phyloP scores from a whole-genome alignment of 2,888 invertebrate species.

The Lycocerus yunnanus region DNA sequence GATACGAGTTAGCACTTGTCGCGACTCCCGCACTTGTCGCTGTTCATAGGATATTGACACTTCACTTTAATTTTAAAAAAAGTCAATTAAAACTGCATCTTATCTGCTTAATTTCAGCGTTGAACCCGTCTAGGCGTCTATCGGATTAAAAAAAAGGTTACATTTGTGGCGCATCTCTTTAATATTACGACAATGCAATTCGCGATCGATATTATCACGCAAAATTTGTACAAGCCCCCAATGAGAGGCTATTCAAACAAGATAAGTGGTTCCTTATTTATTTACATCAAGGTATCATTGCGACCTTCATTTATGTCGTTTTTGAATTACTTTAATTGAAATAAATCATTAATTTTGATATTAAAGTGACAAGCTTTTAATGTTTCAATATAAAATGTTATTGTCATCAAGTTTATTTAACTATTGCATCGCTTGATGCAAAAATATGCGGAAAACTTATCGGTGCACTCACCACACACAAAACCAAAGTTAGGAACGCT shows the following conservation, averaged over 20 bases:
- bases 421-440: background rate
- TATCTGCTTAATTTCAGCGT: background rate
- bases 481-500: no score
- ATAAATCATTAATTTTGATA: background rate
- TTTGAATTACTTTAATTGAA: background rate
- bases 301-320: background rate
- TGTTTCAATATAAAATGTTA: background rate
- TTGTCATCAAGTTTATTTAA: background rate
- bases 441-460: background rate
- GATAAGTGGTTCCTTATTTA: background rate
- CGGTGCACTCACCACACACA: no score
- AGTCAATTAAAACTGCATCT: background rate
- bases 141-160: background rate
- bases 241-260: background rate
- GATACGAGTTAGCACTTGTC: constrained; percentile 36
- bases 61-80: background rate
- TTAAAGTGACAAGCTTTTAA: background rate
- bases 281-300: background rate
- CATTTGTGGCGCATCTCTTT: background rate
- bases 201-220: background rate
- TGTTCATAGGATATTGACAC: constrained; percentile 26
- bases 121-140: background rate
- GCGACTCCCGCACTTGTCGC: constrained; percentile 40
- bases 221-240: background rate
- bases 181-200: background rate